These are phyloP conservation scores for Phalanger gymnotis DNA, from an alignment of 2,797 vertebrate species.

Conservation along the genomic window DNA sequence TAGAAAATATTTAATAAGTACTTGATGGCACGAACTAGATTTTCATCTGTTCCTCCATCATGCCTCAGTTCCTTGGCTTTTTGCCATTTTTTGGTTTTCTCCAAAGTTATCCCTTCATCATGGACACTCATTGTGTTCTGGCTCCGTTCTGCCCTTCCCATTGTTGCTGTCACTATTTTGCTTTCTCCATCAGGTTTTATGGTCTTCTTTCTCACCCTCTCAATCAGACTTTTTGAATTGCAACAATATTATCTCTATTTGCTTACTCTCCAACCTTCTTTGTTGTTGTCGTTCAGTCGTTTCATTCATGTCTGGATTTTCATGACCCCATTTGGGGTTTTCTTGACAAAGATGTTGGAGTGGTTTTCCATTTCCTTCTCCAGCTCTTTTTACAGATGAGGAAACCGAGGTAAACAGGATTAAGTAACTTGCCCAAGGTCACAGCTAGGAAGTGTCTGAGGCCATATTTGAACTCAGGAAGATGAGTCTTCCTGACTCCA, in stretches of 20 bases:
- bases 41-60: neutral
- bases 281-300: neutral
- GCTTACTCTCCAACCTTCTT: neutral
- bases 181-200: neutral
- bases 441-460: neutral
- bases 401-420: neutral
- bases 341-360: neutral
- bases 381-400: neutral
- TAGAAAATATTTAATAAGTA: neutral
- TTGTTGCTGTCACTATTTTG: neutral
- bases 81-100: neutral
- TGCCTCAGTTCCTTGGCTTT: neutral
- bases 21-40: neutral
- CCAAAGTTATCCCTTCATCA: neutral
- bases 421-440: neutral
- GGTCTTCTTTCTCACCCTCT: neutral
- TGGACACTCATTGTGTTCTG: neutral
- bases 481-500: neutral
- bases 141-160: neutral
- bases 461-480: no score
- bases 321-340: neutral
- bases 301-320: neutral
- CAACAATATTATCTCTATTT: neutral
- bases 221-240: neutral
- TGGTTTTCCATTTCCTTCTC: neutral